These are phyloP conservation scores for Otis tarda DNA, from an alignment of 2,113 vertebrate genomes.

Conservation along the genomic window DNA sequence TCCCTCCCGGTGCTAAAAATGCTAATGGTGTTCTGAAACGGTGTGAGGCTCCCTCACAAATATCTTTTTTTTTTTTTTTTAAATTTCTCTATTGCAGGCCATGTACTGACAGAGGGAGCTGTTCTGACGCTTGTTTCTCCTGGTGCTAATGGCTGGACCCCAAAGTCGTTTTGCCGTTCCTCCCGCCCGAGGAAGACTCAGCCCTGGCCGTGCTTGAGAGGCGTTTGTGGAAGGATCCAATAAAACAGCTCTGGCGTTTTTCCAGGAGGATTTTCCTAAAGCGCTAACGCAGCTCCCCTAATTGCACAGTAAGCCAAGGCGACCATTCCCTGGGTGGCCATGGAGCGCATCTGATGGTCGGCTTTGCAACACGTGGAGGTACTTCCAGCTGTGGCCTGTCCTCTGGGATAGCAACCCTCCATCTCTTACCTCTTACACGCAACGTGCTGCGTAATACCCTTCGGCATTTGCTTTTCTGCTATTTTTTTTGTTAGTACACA, in stretches of 20 bases:
- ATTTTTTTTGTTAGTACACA: not conserved
- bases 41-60: not conserved
- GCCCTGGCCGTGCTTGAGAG: not conserved
- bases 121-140: not conserved
- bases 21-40: not conserved
- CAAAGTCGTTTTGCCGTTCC: not conserved
- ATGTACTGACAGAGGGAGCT: not conserved
- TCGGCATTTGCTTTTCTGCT: too few species aligned
- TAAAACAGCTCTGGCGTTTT: not conserved
- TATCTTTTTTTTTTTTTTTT: too few species aligned
- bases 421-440: rapidly evolving
- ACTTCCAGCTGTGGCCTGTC: not conserved
- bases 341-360: rapidly evolving
- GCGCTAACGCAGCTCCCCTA: rapidly evolving
- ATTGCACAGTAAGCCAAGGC: not conserved
- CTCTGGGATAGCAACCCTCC: not conserved
- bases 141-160: too few species aligned
- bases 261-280: not conserved
- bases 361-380: rapidly evolving
- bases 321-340: rapidly evolving
- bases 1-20: not conserved
- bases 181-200: not conserved
- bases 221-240: not conserved
- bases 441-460: not conserved
- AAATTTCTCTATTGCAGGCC: not conserved